Conservation (phyloP, 64 coral and sea anemone species). For the Montipora sp. region DNA sequence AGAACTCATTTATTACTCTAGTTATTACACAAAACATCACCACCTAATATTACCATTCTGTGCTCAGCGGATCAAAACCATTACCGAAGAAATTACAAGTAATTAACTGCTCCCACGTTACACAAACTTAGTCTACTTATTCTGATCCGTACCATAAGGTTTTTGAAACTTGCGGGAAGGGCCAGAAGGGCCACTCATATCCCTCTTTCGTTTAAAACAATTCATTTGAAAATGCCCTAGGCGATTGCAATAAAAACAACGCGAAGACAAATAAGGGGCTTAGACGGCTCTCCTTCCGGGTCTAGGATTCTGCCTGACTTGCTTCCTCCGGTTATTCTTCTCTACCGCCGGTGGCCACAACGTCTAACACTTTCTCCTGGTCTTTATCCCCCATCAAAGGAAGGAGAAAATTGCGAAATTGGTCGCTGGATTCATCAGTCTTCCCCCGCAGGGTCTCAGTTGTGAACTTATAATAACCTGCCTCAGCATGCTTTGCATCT, state of each 20-base stretch:
- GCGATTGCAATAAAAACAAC: neutral
- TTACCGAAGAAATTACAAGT: neutral
- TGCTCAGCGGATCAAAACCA: neutral
- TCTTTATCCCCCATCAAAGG: neutral
- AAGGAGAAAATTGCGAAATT: neutral
- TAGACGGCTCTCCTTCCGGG: neutral
- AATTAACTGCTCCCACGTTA: neutral
- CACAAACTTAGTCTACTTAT: neutral
- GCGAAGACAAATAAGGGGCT: neutral
- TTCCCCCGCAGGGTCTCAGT: neutral
- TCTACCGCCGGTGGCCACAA: neutral
- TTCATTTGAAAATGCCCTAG: neutral
- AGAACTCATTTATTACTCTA: neutral
- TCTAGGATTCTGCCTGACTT: neutral
- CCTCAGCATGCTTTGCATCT: neutral
- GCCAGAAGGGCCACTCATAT: neutral
- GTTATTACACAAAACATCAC: neutral
- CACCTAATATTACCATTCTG: neutral
- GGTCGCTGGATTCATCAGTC: neutral
- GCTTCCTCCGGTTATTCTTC: neutral
- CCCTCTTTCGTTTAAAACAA: neutral
- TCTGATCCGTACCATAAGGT: neutral
- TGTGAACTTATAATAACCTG: neutral
- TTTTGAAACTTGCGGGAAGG: neutral
- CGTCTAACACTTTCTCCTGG: neutral